Base-by-base conservation (phyloP, 2,888 invertebrate species). In the Agonopterix heracliana region DNA sequence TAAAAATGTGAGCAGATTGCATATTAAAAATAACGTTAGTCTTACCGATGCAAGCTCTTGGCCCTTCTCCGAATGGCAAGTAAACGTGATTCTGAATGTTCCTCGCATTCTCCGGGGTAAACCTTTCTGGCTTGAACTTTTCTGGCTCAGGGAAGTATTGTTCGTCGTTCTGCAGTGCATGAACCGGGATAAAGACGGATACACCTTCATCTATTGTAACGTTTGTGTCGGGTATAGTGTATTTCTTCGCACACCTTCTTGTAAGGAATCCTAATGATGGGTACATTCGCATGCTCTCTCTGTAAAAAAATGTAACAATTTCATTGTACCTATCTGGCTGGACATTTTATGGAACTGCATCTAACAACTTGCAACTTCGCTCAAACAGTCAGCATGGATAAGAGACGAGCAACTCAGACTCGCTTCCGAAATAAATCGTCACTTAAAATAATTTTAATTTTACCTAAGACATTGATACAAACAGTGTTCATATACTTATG, bases 11-110 rank as follows among this genome's bases (percentile, higher is more conserved):
- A n/a, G n/a, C n/a, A n/a, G n/a, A n/a, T n/a, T n/a, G n/a, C n/a
- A n/a, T n/a, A n/a, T n/a, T n/a, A n/a, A n/a, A n/a, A n/a, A n/a
- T n/a, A n/a, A n/a, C n/a, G n/a, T n/a, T n/a, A n/a, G 50, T 26
- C 50, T 53, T 46, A 56, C 63, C 64, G 38, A 64, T 59, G 45
- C 63, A 63, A 46, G 58, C 54, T 8, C 66, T 49, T 2, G 66
- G 61, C 7, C 66, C 66, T 44, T 57, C 61, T 10, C 67, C 67
- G 45, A 67, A 67, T 0, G 67, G 66, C 14, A 67, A 44, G 50
- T 54, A 66, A 2, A 56, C 56, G 36, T 56, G 53, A 9, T 61
- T 63, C 1, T 54, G 52, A 2, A 61, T 51, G 4, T 53, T 34
- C 5, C 50, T 45, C 1, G 34, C 42, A 13, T 58, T 53, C 3